Conservation (phyloP, 2,797 vertebrate genomes). For the Dallia pectoralis region DNA sequence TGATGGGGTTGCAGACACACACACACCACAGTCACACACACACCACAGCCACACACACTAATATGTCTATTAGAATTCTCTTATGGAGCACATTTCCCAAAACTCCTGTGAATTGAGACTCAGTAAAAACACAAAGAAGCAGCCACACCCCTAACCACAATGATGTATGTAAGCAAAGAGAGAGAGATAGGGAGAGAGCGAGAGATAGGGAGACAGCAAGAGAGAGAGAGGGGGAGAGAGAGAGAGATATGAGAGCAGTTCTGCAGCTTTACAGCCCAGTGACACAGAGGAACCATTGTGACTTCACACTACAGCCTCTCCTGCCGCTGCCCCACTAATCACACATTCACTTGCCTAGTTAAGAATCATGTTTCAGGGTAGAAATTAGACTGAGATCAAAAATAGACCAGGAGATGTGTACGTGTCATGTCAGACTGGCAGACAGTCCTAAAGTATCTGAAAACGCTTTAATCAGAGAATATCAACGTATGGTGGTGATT, state of each 20-base stretch:
- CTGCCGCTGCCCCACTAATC: constrained; percentile 63
- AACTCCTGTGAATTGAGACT: constrained; percentile 27
- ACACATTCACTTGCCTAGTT: constrained; percentile 66
- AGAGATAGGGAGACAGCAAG: not conserved
- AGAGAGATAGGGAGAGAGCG: not conserved
- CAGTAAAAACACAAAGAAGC: constrained; percentile 34
- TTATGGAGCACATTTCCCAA: not conserved
- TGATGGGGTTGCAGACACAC: not conserved
- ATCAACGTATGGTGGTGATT: constrained; percentile 25
- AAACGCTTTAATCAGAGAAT: constrained; percentile 29
- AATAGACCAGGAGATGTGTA: constrained; percentile 56
- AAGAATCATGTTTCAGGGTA: constrained; percentile 69
- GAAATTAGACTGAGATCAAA: constrained; percentile 73
- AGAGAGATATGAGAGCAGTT: constrained; percentile 28
- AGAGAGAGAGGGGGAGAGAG: no score
- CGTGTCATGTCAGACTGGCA: constrained; percentile 20
- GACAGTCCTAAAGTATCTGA: constrained; percentile 5
- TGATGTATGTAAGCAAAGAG: constrained; percentile 29
- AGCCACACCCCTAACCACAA: constrained; percentile 44
- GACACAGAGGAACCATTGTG: constrained; percentile 71
- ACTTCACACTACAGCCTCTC: constrained; percentile 55
- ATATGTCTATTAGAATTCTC: no score
- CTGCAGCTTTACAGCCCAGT: constrained; percentile 63
- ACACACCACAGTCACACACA: no score
- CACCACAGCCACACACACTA: no score